Conservation (phyloP, 2,113 vertebrate species). For the Anser brachyrhynchus region DNA sequence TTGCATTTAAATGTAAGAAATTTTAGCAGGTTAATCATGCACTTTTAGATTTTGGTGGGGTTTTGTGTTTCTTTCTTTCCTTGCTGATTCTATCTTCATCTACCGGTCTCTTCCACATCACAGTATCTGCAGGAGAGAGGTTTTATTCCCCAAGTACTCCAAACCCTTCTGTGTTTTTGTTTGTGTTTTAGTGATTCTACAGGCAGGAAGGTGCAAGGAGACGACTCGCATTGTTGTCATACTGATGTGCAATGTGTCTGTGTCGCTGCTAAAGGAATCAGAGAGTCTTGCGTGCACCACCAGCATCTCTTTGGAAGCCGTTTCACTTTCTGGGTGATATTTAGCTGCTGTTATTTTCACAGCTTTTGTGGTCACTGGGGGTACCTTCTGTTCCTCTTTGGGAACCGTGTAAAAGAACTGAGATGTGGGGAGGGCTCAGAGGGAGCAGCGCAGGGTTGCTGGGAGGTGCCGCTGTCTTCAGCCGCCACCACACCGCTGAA, state of each 20-base stretch:
- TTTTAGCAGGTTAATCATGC: not conserved
- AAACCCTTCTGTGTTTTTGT: not conserved
- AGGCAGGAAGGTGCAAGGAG: not conserved
- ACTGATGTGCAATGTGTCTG: not conserved
- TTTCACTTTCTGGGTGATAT: not conserved
- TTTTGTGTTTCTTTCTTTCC: not conserved
- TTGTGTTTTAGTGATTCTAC: not conserved
- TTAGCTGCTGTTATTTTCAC: not conserved
- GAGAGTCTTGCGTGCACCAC: not conserved
- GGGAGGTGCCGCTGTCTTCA: not conserved
- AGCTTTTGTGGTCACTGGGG: not conserved
- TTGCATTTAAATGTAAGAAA: not conserved
- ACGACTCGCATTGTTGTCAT: not conserved
- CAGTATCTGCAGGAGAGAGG: not conserved
- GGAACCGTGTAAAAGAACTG: not conserved
- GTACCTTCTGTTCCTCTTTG: not conserved
- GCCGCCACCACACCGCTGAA: rapidly evolving
- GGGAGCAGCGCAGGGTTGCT: not conserved
- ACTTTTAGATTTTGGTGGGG: not conserved
- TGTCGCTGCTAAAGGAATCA: not conserved
- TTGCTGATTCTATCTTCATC: not conserved
- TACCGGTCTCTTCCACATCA: not conserved
- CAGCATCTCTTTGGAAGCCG: not conserved
- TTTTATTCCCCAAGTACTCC: not conserved
- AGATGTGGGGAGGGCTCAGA: rapidly evolving